These are phyloP conservation scores for Diglossa cyanea DNA, from an alignment of 2,797 vertebrate species.

Conservation along the genomic window DNA sequence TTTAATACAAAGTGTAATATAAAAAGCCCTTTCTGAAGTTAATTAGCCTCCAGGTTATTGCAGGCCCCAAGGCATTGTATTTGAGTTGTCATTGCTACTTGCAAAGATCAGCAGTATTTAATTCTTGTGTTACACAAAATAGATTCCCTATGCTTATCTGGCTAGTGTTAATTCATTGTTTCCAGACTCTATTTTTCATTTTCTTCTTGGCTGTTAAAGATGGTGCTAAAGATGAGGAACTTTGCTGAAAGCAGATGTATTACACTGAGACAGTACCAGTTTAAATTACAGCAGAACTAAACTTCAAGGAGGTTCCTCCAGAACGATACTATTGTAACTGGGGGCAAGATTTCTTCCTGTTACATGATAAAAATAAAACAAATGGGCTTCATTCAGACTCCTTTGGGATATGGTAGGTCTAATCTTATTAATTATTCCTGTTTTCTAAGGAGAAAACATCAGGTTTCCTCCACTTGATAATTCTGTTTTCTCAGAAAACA, in stretches of 20 bases:
- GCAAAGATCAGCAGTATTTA: slow-evolving; percentile 49
- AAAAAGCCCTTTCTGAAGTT: background rate
- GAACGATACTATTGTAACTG: background rate
- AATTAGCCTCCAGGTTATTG: slow-evolving; percentile 54
- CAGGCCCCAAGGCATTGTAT: background rate
- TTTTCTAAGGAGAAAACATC: slow-evolving; percentile 1
- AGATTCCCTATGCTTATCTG: background rate
- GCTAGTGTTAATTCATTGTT: background rate
- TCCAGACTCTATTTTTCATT: background rate
- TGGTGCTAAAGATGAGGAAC: background rate
- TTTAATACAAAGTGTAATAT: slow-evolving; percentile 24
- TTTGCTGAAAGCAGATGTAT: background rate
- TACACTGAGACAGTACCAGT: background rate
- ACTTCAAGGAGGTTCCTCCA: background rate
- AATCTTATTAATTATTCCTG: background rate
- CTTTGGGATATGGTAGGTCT: background rate
- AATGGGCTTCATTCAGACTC: background rate
- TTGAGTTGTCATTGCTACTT: slow-evolving; percentile 27
- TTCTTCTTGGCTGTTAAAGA: background rate
- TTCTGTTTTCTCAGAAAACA: slow-evolving; percentile 45
- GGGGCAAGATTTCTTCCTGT: background rate
- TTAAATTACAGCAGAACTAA: background rate
- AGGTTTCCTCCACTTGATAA: background rate
- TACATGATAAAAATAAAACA: background rate
- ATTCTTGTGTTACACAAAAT: background rate